Evolutionary conservation across 2,888 invertebrate genomes (phyloP), one percentile per base, ranked within the genome.

Genomic region (Augiades crinisus): DNA sequence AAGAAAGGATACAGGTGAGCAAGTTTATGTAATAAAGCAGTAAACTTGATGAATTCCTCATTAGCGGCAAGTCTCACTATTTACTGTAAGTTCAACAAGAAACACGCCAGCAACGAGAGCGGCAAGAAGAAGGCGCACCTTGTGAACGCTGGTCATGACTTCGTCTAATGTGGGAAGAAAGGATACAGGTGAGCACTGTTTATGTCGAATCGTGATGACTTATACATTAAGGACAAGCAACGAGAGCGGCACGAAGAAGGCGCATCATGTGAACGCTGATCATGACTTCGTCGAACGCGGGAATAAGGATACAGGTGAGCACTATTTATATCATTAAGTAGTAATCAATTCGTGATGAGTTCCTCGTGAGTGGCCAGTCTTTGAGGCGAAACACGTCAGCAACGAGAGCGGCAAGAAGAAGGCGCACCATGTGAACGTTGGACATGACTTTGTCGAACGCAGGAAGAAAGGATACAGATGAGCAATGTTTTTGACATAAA

Each of bases 41-140:
- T n/a, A n/a, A n/a, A n/a, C n/a, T n/a, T n/a, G n/a, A n/a, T n/a
- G n/a, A n/a, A n/a, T n/a, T n/a, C n/a, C n/a, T n/a, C n/a, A n/a
- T 93, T 73, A 92, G 92, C 46, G 94, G 94, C 0, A 92, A 93
- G 57, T 93, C 94, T 70, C 91, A 91, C 63, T 93, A 94, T 57
- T n/a, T 92, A 91, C 69, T 94, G 93, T 13, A 91, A 92, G 64
- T 92, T 92, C 78, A 91, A 94, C 64, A 92, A 91, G 2, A 92
- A 93, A 56, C 93, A 93, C 68, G 91, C 91, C 17, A 91, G 90
- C 65, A 90, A 93, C 62, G 91, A 92, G 64, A 92, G 92, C 46
- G 91, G 90, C 0, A 92, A 92, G 72, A 93, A 93, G 76, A 93
- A 93, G 74, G 93, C 93, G 0, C 91, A 90, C 12, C 91, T 91